These are phyloP conservation scores for Siniperca scherzeri DNA, from an alignment of 2,797 vertebrate genomes.

Conservation along the genomic window DNA sequence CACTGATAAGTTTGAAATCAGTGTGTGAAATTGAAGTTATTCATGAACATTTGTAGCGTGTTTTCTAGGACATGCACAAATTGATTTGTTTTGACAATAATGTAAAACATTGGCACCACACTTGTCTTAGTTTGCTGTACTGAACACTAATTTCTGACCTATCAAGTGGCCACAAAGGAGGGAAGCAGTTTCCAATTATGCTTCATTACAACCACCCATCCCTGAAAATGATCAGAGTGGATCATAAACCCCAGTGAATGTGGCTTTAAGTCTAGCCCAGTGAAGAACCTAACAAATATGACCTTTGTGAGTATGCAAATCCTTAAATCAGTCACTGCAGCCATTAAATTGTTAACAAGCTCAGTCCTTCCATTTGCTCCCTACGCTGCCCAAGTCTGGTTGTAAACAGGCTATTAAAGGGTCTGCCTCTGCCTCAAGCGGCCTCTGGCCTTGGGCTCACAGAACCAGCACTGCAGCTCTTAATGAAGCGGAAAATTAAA, in stretches of 20 bases:
- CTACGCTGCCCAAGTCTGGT: constrained; percentile 64
- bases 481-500: constrained; percentile 88
- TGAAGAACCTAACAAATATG: constrained; percentile 78
- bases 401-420: constrained; percentile 85
- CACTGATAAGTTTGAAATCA: constrained; percentile 23
- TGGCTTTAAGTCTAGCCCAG: constrained; percentile 69
- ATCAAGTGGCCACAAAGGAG: constrained; percentile 69
- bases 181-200: constrained; percentile 74
- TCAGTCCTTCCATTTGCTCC: constrained; percentile 76
- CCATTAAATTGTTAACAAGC: constrained; percentile 84
- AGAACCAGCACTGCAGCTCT: constrained; percentile 77
- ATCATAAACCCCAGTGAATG: constrained; percentile 75
- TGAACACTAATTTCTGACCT: constrained; percentile 69
- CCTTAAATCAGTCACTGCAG: constrained; percentile 78
- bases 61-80: constrained; percentile 21
- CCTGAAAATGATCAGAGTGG: constrained; percentile 75
- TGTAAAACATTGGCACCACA: constrained; percentile 36
- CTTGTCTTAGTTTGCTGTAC: constrained; percentile 58
- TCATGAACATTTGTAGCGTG: neutral
- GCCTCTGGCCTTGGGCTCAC: constrained; percentile 78
- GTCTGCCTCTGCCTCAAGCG: constrained; percentile 75
- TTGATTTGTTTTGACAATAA: constrained; percentile 42
- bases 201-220: constrained; percentile 75
- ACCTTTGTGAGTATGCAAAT: constrained; percentile 81
- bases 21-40: constrained; percentile 27